phyloP scores from a whole-genome alignment of 1,140 invertebrate species.

The Leptopilina clavipes region DNA sequence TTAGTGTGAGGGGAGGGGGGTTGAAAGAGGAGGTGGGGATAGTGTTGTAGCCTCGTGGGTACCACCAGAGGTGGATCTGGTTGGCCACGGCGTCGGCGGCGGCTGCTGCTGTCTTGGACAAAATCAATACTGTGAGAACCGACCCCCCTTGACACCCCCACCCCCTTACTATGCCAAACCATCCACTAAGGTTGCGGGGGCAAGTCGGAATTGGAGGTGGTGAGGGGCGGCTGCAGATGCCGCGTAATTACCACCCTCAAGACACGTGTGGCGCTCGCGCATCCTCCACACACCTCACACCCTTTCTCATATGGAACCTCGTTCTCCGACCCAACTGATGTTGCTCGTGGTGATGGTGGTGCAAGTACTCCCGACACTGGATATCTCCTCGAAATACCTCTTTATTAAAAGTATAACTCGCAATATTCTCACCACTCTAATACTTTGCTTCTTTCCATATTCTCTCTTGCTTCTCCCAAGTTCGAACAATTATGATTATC shows the following conservation, averaged over 20 bases:
- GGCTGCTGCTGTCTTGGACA: constrained; percentile 72
- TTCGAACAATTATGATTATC: no score
- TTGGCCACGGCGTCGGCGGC: constrained; percentile 72
- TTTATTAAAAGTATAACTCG: constrained; percentile 74
- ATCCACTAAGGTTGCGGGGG: constrained; percentile 70
- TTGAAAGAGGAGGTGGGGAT: constrained; percentile 55
- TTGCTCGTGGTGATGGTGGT: constrained; percentile 58
- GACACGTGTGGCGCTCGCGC: constrained; percentile 73
- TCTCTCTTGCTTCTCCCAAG: constrained; percentile 23
- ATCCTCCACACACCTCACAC: constrained; percentile 55
- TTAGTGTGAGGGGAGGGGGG: constrained; percentile 43
- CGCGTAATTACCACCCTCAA: constrained; percentile 76
- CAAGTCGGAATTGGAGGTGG: constrained; percentile 66
- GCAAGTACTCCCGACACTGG: constrained; percentile 54
- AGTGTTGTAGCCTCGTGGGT: constrained; percentile 73
- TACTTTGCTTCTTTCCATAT: constrained; percentile 43
- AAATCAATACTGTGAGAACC: constrained; percentile 75
- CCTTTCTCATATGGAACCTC: constrained; percentile 54
- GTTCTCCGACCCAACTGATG: constrained; percentile 56
- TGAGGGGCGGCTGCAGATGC: constrained; percentile 73
- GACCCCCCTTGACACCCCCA: constrained; percentile 59
- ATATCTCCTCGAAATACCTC: constrained; percentile 57
- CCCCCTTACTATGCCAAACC: constrained; percentile 50
- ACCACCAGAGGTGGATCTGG: constrained; percentile 73
- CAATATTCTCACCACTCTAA: constrained; percentile 55